phyloP scores from a whole-genome alignment of 1,140 invertebrate genomes.

The Andrena cerasifolii region DNA sequence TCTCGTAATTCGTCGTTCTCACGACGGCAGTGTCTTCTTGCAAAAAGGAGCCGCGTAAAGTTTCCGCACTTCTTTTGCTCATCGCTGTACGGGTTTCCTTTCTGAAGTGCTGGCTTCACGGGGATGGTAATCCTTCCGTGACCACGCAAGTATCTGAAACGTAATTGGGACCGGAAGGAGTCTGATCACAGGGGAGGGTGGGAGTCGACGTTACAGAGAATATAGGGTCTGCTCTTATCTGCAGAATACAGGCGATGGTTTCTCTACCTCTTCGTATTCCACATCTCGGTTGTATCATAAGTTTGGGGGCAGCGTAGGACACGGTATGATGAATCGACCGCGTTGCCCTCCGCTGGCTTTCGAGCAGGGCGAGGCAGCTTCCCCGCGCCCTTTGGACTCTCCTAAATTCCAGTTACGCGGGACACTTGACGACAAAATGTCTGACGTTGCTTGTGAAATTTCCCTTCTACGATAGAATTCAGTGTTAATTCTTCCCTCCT shows the following conservation, averaged over 20 bases:
- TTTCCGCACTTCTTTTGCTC: neutral
- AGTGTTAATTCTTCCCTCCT: too few relatives aligned
- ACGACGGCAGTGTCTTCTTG: too few relatives aligned
- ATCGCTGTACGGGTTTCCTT: neutral
- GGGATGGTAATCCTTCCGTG: conserved; percentile 42
- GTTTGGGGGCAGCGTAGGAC: conserved; percentile 62
- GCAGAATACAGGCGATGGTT: conserved; percentile 73
- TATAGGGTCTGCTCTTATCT: conserved; percentile 81
- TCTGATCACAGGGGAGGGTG: conserved; percentile 56
- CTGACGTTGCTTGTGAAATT: too few relatives aligned
- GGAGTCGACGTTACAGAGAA: conserved; percentile 52
- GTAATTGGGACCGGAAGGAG: conserved; percentile 45
- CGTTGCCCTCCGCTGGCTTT: conserved; percentile 72
- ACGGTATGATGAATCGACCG: conserved; percentile 81
- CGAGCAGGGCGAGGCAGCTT: conserved; percentile 56
- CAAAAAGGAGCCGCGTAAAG: too few relatives aligned
- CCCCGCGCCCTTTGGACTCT: conserved; percentile 1
- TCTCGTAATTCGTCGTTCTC: too few relatives aligned
- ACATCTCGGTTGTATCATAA: conserved; percentile 57
- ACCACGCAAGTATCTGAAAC: conserved; percentile 45
- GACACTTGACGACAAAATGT: neutral
- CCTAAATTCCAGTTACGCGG: conserved; percentile 1
- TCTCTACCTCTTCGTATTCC: conserved; percentile 53
- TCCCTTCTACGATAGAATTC: too few relatives aligned
- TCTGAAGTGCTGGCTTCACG: neutral